Evolutionary conservation across 2,113 vertebrate genomes (phyloP).

Genomic region (Antechinus stuartii): DNA sequence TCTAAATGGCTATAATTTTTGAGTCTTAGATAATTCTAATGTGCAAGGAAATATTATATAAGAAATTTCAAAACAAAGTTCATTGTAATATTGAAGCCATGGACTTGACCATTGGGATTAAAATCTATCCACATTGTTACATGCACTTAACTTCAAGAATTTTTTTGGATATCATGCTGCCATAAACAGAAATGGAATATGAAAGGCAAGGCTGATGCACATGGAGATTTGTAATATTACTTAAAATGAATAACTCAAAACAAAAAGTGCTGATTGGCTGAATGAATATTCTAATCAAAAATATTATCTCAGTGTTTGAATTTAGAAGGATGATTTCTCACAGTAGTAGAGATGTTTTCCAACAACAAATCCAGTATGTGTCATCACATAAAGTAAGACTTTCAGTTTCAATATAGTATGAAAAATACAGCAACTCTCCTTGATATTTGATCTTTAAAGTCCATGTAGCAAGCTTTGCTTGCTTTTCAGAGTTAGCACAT

Average conservation of each 20-base stretch:
- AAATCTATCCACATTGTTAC: background rate
- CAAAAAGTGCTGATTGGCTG: background rate
- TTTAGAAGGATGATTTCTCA: background rate
- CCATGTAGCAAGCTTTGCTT: background rate
- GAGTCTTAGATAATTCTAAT: background rate
- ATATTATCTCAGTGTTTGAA: fast-evolving
- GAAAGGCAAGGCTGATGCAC: background rate
- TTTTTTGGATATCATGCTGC: background rate
- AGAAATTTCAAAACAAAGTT: background rate
- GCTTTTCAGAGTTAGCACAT: background rate
- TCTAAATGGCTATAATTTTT: background rate
- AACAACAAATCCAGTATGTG: background rate
- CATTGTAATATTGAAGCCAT: background rate
- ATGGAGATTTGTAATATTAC: background rate
- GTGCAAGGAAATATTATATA: background rate
- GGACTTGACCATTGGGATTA: background rate
- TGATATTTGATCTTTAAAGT: background rate
- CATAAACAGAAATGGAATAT: background rate
- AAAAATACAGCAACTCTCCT: background rate
- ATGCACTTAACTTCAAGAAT: background rate
- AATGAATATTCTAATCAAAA: background rate
- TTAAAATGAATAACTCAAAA: background rate
- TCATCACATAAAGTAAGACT: background rate
- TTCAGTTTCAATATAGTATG: background rate
- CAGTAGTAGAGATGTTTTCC: background rate